A percentile compares a stretch with the other conserved stretches of the same genome.
Evolutionary conservation across 2,888 invertebrate species (phyloP).

Genomic region (Sesamia inferens): DNA sequence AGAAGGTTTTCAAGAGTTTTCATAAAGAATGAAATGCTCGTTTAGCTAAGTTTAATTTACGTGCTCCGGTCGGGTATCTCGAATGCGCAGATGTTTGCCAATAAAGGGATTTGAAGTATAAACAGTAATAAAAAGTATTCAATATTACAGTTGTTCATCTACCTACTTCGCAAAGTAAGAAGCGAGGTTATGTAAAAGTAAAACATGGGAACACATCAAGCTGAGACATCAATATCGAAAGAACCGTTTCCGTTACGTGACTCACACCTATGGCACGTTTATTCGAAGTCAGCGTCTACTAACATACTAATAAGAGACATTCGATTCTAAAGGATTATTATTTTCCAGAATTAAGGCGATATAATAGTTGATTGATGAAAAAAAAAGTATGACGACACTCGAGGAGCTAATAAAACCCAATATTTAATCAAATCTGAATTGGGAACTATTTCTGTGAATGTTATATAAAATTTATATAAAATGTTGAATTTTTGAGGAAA

Average conservation of each 20-base stretch:
- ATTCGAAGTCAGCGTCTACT: conserved; percentile 80
- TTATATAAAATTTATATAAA: background rate
- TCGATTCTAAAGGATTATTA: conserved; percentile 48
- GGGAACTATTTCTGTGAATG: background rate
- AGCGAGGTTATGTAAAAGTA: conserved; percentile 66
- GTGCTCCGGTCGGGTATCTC: conserved; percentile 73
- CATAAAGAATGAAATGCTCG: conserved; percentile 77
- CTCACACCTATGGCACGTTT: conserved; percentile 87
- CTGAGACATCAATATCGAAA: conserved; percentile 84
- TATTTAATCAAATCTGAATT: background rate
- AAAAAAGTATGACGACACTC: background rate
- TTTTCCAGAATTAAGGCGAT: conserved; percentile 18
- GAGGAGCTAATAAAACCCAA: background rate
- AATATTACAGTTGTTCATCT: conserved; percentile 60
- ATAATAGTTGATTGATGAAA: background rate
- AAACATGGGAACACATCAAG: conserved; percentile 82
- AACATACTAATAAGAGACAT: conserved; percentile 81
- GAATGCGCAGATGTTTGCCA: conserved; percentile 84
- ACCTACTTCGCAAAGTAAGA: conserved; percentile 55
- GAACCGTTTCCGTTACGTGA: conserved; percentile 89
- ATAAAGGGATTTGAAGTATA: conserved; percentile 74
- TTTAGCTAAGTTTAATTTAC: conserved; percentile 82
- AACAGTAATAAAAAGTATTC: conserved; percentile 62
- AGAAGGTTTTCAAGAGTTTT: conserved; percentile 76
- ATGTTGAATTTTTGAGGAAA: background rate